These are phyloP conservation scores for mouse (Mus musculus) DNA, from an alignment of 2,113 vertebrate species.

Conservation along the genomic window GRCm39 chr2:163590001-163590500, in stretches of 20 bases:
- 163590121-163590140: background rate
- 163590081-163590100: background rate
- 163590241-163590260: background rate
- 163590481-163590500: background rate
- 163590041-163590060: background rate
- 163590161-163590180: background rate
- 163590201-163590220: background rate
- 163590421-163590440: background rate
- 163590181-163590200: background rate
- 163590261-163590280: background rate
- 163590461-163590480: background rate
- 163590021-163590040: background rate
- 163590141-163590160: background rate
- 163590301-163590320: background rate
- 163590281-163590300: background rate
- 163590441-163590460: background rate
- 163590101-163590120: background rate
- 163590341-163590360: background rate
- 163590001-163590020: background rate
- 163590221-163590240: background rate
- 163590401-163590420: background rate
- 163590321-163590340: background rate
- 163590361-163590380: background rate
- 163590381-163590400: too few species aligned
- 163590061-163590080: background rate